phyloP scores from a whole-genome alignment of 2,113 vertebrate genomes.

The Prochilodus magdalenae region DNA sequence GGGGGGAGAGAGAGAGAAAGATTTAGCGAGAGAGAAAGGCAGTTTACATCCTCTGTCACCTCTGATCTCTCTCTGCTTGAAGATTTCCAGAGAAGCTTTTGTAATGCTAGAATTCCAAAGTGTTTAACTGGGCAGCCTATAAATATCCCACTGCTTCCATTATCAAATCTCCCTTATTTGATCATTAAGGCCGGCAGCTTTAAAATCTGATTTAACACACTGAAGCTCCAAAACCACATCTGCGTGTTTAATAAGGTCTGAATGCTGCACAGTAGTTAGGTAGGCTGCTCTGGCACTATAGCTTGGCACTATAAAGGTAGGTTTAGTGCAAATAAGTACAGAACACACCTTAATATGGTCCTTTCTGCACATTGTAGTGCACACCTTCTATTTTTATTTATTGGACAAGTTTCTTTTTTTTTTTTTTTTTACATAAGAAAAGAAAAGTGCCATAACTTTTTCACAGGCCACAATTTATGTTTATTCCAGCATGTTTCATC shows the following conservation, averaged over 20 bases:
- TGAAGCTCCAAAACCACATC: neutral
- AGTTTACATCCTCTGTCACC: constrained; percentile 53
- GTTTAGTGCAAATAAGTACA: too few relatives aligned
- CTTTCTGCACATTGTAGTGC: too few relatives aligned
- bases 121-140: constrained; percentile 20
- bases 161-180: constrained; percentile 22
- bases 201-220: neutral
- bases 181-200: neutral
- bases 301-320: too few relatives aligned
- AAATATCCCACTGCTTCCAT: constrained; percentile 33
- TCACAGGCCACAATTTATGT: too few relatives aligned
- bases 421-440: too few relatives aligned
- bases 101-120: constrained; percentile 29
- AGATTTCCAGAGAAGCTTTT: constrained; percentile 44
- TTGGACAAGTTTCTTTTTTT: too few relatives aligned
- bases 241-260: neutral
- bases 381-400: too few relatives aligned
- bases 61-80: constrained; percentile 34
- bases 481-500: too few relatives aligned
- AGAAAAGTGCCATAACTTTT: too few relatives aligned
- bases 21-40: constrained; percentile 12
- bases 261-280: neutral
- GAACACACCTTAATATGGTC: too few relatives aligned
- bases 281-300: neutral
- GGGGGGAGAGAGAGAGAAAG: neutral